phyloP scores from a whole-genome alignment of 2,888 invertebrate species.

The Hirtodrosophila trivittata region DNA sequence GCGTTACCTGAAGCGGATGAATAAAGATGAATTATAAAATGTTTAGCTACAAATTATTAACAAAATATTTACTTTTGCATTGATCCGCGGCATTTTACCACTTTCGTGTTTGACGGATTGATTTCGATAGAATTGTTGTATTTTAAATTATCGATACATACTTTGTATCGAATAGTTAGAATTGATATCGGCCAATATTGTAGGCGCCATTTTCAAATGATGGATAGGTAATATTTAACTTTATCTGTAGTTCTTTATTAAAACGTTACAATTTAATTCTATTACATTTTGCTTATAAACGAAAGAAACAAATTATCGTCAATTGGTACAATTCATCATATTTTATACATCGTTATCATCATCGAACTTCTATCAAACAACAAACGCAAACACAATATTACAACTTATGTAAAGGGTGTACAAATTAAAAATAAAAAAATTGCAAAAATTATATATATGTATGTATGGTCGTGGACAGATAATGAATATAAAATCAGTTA shows the following conservation, averaged over 20 bases:
- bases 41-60: too few species aligned
- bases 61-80: conserved; percentile 3
- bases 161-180: too few species aligned
- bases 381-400: conserved; percentile 74
- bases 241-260: conserved; percentile 68
- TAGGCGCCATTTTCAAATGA: neutral
- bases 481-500: conserved; percentile 68
- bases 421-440: conserved; percentile 40
- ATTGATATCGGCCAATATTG: too few species aligned
- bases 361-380: conserved; percentile 70
- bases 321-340: conserved; percentile 77
- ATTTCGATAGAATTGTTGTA: too few species aligned
- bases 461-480: conserved; percentile 54
- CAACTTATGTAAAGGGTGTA: conserved; percentile 59
- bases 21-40: too few species aligned
- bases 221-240: conserved; percentile 18
- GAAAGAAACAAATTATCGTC: conserved; percentile 80
- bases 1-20: conserved; percentile 15
- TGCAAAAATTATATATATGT: conserved; percentile 23
- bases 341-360: conserved; percentile 72
- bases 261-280: conserved; percentile 79
- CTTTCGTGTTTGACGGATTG: too few species aligned
- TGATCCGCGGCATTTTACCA: neutral
- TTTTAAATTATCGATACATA: too few species aligned
- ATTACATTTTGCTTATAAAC: conserved; percentile 80